Base-by-base conservation (phyloP, 2,888 invertebrate genomes). In the Drosophila neutralis region DNA sequence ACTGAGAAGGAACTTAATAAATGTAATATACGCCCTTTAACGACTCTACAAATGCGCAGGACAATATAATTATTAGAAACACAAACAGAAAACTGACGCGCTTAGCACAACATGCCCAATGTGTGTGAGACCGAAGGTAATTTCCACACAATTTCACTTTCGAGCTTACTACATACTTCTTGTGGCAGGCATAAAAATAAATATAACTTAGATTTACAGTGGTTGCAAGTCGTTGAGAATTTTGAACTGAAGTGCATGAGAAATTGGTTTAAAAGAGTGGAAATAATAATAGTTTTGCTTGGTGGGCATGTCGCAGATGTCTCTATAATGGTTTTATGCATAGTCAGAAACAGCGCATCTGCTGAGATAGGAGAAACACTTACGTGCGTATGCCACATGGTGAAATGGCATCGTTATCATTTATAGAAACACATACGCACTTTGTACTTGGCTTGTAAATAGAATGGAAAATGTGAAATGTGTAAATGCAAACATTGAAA, bases 401-500 rank as follows among this genome's bases (percentile, higher is more conserved):
- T 40, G 67, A 64, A 80, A 78, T 63, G 58, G 27, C 48, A 62
- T 64, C 69, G 78, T 65, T 78, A 80, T 72, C 78, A 56, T 75
- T 78, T 70, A 70, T 73, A 67, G 61, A 80, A 69, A 75, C 69
- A 60, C 56, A 57, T 24, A 69, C 60, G 52, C 52, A 67, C 42
- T 57, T 58, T 51, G 57, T 35, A 51, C 21, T 48, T 31, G 45
- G 38, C 69, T 64, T 65, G 63, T 57, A 49, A 70, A 62, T 78
- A 52, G 60, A 63, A 67, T 57, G 68, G 69, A 74, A 76, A 80
- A 78, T 83, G 78, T 58, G 42, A 80, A 83, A 80, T 82, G 82
- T 74, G 73, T 73, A 76, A 78, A 72, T 74, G 70, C 80, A 85
- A 86, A 85, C 83, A 83, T 76, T 67, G 78, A 69, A 80, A 73